Evolutionary conservation across 37 sponge, comb jelly and placozoan species (phyloP), one percentile per base, ranked within the genome.

Genomic region (Hormiphora californensis): DNA sequence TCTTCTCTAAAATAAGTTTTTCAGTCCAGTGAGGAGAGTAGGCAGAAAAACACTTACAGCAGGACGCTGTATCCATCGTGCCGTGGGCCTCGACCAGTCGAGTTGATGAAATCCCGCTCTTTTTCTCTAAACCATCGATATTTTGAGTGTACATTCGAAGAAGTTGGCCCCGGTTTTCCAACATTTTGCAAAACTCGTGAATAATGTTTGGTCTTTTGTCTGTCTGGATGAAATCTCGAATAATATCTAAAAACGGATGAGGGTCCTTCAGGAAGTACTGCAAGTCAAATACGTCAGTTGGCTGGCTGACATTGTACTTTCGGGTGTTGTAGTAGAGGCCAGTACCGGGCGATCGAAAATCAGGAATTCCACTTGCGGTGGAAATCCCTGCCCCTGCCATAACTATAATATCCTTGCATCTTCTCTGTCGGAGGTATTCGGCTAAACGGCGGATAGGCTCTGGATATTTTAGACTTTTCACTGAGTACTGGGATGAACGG

Each of bases 371-470:
- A 91, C 93, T 92, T 40, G 92, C 81, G 19, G 97, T 96, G 85
- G 94, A 94, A 28, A 94, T 90, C 0, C 97, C 97, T 32, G 97
- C 97, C n/a, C 97, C 97, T 54, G 89, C 89, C 92, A 96, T 91
- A 0, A 92, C 90, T 44, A 96, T 88, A 0, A 96, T 86, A 63
- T 90, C 65, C 34, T 85, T 88, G 69, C 85, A 95, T 39, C 69
- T 67, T 55, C 86, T 61, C 23, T 62, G 55, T 8, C 65, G 85
- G 32, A 95, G 87, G 19, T 86, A 90, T 15, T n/a, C 0, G 8
- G 87, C 92, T 34, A 94, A 73, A 22, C 46, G 7, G 1, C 43
- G 36, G 2, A 73, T 1, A 21, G 81, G 81, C 12, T 33, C 36
- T 21, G 32, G 1, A 40, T 33, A 40, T 7, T n/a, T n/a, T n/a